These are phyloP conservation scores for Bursaphelenchus okinawaensis DNA, from an alignment of 2,888 invertebrate species.

Conservation along the genomic window DNA sequence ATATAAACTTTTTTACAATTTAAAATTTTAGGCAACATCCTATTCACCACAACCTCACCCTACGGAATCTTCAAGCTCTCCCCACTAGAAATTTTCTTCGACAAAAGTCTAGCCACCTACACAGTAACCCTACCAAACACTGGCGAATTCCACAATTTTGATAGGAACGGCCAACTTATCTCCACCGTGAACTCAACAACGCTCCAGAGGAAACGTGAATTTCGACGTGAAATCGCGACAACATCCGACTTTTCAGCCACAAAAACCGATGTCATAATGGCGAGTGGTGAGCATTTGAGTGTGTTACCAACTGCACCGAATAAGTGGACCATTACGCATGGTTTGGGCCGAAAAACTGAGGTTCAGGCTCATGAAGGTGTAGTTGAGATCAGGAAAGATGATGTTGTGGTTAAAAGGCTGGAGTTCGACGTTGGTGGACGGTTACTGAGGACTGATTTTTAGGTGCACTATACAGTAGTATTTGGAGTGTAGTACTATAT, in stretches of 20 bases:
- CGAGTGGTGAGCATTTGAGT: background rate
- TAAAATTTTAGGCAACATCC: background rate
- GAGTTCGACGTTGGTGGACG: constrained; percentile 10
- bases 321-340: background rate
- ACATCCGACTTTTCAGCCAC: too few species aligned
- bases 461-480: too few species aligned
- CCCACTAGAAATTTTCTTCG: background rate
- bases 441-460: constrained; percentile 4
- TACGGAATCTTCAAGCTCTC: background rate
- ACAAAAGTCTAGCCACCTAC: background rate
- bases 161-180: background rate
- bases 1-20: background rate
- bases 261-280: background rate
- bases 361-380: background rate
- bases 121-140: background rate
- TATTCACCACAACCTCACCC: background rate
- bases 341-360: background rate
- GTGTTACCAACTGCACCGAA: background rate
- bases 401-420: background rate
- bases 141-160: background rate
- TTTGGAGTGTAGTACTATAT: too few species aligned
- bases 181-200: background rate
- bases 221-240: background rate
- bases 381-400: background rate
- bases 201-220: background rate